Evolutionary conservation across 2,797 vertebrate genomes (phyloP), one percentile per base, ranked within the genome.

Genomic region (Halcyon leucocephala): DNA sequence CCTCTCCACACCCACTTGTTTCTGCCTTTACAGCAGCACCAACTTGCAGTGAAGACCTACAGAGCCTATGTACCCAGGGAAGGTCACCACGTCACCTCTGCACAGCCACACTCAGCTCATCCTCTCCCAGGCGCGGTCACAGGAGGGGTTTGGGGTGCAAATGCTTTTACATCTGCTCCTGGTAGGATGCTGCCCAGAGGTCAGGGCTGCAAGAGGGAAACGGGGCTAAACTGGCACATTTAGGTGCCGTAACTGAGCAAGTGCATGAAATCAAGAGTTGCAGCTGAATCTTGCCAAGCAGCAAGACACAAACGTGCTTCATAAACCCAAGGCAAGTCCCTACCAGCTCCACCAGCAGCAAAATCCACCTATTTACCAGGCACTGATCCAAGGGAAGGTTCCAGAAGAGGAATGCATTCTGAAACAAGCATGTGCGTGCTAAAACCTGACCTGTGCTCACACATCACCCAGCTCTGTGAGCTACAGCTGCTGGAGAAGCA

Each of bases 61-160:
- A 0, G 44, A 49, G 60, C 24, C 35, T 5, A 7, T 3, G 0
- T 6, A 12, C 33, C 61, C 57, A 16, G 22, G 39, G 21, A 16
- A 67, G 64, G 58, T 31, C 67, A 42, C 26, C 58, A 25, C 54
- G 17, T 1, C 14, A 5, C 24, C 35, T 8, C 5, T 12, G 58
- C 0, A 0, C 0, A 10, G 41, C 22, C 26, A 28, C 7, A 22
- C n/a, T 19, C 49, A n/a, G 37, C 28, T 48, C 1, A 0, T 33
- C 48, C 67, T 37, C 51, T 65, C n/a, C 54, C 8, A 44, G 28
- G 11, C 0, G 0, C 0, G 6, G 7, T 51, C 41, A 6, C 6
- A 2, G 35, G 0, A 41, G 6, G 35, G 58, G 12, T 0, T 46
- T 0, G 9, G 41, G 39, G 17, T 2, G 10, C 5, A 52, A 3